Base-by-base conservation (phyloP, 2,797 vertebrate species). In the Philypnodon macrostomus region DNA sequence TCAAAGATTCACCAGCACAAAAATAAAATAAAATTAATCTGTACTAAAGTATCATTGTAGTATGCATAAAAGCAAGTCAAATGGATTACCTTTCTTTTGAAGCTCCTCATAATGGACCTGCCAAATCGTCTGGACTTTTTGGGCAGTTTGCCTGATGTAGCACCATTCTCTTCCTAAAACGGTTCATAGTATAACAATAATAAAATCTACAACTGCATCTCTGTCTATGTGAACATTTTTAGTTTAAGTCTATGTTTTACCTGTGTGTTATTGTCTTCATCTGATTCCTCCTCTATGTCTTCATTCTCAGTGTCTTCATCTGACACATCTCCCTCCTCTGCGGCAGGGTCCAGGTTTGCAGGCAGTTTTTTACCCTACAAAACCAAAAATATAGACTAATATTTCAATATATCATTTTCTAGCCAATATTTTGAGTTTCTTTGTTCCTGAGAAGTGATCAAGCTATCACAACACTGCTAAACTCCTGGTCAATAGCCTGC, bases 291-390 rank as follows among this genome's bases (percentile, higher is more conserved):
- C 0, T 95, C 94, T 10, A 41, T 27, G 0, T 95, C 94, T 52
- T 98, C 95, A 2, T 97, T 93, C 0, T 90, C 93, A 0, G 93
- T 96, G 78, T 97, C 95, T 73, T 98, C 96, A 27, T 98, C 96
- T 0, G 95, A 98, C 54, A 98, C 96, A 33, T 98, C 95, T 0
- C 95, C 95, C 63, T 96, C 95, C 35, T 97, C 95, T 6, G 84
- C 93, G 11, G 93, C 90, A n/a, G 91, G 89, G 1, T 94, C 91
- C 52, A 98, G 88, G 73, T 79, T 93, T 58, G 89, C 88, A 2
- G 95, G 93, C 35, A 98, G 92, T 44, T 98, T 98, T 81, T 98
- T 98, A 5, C 94, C 96, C 95, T 98, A 54, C 51, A 61, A 33
- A 2, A 31, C 41, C 18, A 12, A 1, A 11, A 19, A 11, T 4